Evolutionary conservation across 2,113 vertebrate genomes (phyloP).

Genomic region (Mirza zaza): DNA sequence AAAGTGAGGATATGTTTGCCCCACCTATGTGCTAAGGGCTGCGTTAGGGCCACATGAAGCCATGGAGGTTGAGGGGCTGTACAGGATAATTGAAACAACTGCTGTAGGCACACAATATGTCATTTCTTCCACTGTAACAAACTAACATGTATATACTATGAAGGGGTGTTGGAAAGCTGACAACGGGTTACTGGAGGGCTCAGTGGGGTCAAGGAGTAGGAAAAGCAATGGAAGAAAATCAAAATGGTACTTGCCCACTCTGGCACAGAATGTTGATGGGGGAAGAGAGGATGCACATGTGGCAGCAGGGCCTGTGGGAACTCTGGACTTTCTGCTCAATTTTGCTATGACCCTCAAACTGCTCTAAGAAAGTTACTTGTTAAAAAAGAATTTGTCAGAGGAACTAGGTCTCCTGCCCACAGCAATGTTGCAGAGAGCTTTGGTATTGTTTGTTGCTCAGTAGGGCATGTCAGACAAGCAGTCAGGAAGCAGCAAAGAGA

Average conservation of each 20-base stretch:
- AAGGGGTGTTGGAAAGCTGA: not conserved
- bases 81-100: not conserved
- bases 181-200: not conserved
- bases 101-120: too few species aligned
- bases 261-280: accelerated
- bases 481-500: not conserved
- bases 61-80: not conserved
- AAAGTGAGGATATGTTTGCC: not conserved
- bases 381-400: not conserved
- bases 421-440: not conserved
- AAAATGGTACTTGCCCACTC: not conserved
- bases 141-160: accelerated
- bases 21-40: not conserved
- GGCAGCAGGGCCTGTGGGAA: too few species aligned
- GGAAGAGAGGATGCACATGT: too few species aligned
- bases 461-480: not conserved
- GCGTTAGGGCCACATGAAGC: not conserved
- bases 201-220: not conserved
- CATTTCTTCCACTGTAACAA: too few species aligned
- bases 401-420: not conserved
- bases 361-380: not conserved
- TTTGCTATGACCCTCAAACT: not conserved
- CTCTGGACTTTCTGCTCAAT: not conserved
- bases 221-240: not conserved
- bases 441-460: too few species aligned